Evolutionary conservation across 2,797 vertebrate genomes (phyloP).

Genomic region (Lates japonicus): DNA sequence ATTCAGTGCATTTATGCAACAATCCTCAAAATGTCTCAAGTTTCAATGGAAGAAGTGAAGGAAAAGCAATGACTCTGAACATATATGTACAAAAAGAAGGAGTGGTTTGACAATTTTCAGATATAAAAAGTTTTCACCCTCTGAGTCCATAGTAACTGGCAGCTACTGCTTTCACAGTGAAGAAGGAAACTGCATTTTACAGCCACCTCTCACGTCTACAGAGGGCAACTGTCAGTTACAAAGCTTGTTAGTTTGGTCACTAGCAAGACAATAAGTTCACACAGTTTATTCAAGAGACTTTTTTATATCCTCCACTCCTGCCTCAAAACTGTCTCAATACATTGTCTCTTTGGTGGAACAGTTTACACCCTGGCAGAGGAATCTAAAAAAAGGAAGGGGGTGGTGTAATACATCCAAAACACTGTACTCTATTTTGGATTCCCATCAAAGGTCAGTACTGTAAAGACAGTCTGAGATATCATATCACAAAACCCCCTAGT

Average conservation of each 20-base stretch:
- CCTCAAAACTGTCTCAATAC: neutral
- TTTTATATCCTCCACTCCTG: neutral
- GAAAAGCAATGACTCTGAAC: neutral
- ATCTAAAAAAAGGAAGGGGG: neutral
- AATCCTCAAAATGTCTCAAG: neutral
- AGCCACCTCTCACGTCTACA: conserved; percentile 4
- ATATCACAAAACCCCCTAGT: too few species aligned
- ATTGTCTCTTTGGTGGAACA: neutral
- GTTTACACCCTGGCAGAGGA: neutral
- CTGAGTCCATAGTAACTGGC: neutral
- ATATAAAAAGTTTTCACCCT: neutral
- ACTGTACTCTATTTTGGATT: neutral
- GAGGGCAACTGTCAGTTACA: neutral
- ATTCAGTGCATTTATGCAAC: too few species aligned
- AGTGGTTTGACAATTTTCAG: neutral
- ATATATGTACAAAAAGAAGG: conserved; percentile 1
- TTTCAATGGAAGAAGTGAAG: neutral
- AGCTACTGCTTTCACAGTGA: neutral
- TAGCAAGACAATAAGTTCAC: neutral
- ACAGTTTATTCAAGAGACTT: neutral
- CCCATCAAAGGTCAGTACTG: too few species aligned
- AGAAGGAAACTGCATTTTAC: neutral
- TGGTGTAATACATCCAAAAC: neutral
- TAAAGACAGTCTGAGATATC: too few species aligned
- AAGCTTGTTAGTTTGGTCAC: neutral